These are phyloP conservation scores for Orcinus orca DNA, from an alignment of 2,113 vertebrate genomes.

Conservation along the genomic window DNA sequence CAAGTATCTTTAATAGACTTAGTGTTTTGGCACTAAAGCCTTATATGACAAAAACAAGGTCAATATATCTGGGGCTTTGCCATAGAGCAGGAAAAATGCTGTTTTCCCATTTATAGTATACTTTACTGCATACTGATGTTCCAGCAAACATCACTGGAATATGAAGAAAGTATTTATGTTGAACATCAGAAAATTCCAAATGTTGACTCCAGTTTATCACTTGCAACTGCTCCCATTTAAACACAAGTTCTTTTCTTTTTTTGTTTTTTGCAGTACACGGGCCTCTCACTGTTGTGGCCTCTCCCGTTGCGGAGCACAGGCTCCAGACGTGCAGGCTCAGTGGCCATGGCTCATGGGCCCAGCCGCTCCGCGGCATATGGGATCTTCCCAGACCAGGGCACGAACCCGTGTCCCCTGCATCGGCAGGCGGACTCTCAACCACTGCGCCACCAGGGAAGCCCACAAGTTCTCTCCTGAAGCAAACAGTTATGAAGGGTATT, in stretches of 20 bases:
- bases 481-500: neutral
- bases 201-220: neutral
- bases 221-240: neutral
- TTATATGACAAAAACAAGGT: conserved; percentile 64
- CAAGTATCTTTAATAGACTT: conserved; percentile 68
- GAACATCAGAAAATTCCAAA: conserved; percentile 17
- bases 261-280: no score
- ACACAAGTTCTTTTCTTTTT: neutral
- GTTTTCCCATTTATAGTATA: conserved; percentile 26
- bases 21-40: conserved; percentile 53
- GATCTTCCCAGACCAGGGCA: no score
- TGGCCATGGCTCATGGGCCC: no score
- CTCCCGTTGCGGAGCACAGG: no score
- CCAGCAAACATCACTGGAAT: conserved; percentile 18
- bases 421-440: no score
- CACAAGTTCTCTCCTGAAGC: neutral
- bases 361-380: no score
- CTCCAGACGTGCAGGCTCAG: no score
- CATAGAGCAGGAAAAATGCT: neutral
- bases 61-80: conserved; percentile 44
- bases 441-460: no score
- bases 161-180: conserved; percentile 34
- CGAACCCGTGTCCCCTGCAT: no score
- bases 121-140: conserved; percentile 26
- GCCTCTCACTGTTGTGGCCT: no score